phyloP scores from a whole-genome alignment of 2,888 invertebrate genomes.

The Trimorus sp. region DNA sequence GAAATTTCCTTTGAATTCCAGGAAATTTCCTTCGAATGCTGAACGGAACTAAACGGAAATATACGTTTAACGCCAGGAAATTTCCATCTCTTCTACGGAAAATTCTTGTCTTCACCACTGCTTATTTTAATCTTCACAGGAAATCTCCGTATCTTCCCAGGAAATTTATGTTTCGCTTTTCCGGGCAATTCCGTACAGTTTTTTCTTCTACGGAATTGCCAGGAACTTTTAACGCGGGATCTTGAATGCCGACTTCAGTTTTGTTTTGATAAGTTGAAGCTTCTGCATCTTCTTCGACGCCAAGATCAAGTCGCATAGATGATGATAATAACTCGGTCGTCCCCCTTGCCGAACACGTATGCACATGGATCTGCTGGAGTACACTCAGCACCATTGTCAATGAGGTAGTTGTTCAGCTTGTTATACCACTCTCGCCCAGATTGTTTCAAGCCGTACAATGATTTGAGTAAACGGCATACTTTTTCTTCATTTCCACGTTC shows the following conservation, averaged over 20 bases:
- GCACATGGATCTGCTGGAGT: conserved; percentile 63
- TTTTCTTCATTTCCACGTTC: conserved; percentile 40
- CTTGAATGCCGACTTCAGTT: conserved; percentile 52
- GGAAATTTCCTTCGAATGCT: no score
- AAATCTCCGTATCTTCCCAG: no score
- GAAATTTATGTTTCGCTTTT: no score
- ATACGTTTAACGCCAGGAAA: no score
- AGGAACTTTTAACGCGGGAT: no score
- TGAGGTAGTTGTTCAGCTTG: conserved; percentile 37
- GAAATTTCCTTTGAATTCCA: no score
- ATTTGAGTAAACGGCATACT: conserved; percentile 55
- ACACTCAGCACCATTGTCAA: conserved; percentile 15
- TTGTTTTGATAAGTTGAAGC: conserved; percentile 41
- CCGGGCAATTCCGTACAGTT: no score
- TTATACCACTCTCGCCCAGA: conserved; percentile 25
- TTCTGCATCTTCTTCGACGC: conserved; percentile 45
- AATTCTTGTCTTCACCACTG: no score
- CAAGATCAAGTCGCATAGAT: conserved; percentile 39
- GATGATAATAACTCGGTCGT: conserved; percentile 45
- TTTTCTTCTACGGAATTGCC: no score
- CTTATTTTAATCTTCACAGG: no score
- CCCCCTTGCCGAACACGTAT: conserved; percentile 41
- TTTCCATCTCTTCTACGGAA: no score
- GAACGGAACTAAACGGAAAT: no score
- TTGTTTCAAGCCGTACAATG: conserved; percentile 17